A percentile compares a stretch with the other conserved stretches of the same genome.
Conservation (phyloP, 2,797 vertebrate species). For the Gambusia yucatana region DNA sequence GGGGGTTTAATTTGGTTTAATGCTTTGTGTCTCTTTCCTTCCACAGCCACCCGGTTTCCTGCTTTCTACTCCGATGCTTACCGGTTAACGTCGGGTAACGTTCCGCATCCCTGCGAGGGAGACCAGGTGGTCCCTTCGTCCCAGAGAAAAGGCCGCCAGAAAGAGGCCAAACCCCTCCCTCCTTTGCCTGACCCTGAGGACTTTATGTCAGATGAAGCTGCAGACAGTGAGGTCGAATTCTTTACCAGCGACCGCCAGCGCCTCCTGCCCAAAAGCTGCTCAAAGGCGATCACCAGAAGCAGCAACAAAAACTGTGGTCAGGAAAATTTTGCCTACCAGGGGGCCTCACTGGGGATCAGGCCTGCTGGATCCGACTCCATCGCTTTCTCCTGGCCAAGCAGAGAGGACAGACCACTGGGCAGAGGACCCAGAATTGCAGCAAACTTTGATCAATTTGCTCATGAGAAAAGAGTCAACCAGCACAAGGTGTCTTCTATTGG, state of each 20-base stretch:
- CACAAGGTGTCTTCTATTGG: conserved; percentile 21
- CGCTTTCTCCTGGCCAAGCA: conserved; percentile 69
- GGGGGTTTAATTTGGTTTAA: conserved; percentile 23
- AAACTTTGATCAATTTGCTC: conserved; percentile 22
- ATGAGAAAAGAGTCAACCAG: conserved; percentile 46
- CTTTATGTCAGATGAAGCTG: conserved; percentile 84
- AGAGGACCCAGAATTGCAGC: conserved; percentile 33
- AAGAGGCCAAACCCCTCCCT: conserved; percentile 88
- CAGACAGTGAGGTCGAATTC: conserved; percentile 93
- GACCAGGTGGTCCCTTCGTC: conserved; percentile 86
- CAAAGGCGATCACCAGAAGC: conserved; percentile 54
- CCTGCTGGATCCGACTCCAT: conserved; percentile 24
- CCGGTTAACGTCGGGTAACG: conserved; percentile 65
- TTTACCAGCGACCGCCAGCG: conserved; percentile 85
- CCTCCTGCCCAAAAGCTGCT: conserved; percentile 78
- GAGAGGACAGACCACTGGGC: conserved; percentile 38
- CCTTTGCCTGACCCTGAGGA: conserved; percentile 85
- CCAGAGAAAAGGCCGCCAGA: conserved; percentile 81
- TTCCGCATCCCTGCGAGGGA: conserved; percentile 70
- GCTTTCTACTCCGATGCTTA: conserved; percentile 68
- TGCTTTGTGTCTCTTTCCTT: conserved; percentile 4
- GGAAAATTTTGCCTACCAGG: conserved; percentile 91
- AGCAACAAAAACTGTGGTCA: conserved; percentile 88
- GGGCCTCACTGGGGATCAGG: conserved; percentile 50
- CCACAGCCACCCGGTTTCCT: conserved; percentile 73